Evolutionary conservation across 2,888 invertebrate species (phyloP), one percentile per base, ranked within the genome.

Genomic region (Drosophila prostipennis): DNA sequence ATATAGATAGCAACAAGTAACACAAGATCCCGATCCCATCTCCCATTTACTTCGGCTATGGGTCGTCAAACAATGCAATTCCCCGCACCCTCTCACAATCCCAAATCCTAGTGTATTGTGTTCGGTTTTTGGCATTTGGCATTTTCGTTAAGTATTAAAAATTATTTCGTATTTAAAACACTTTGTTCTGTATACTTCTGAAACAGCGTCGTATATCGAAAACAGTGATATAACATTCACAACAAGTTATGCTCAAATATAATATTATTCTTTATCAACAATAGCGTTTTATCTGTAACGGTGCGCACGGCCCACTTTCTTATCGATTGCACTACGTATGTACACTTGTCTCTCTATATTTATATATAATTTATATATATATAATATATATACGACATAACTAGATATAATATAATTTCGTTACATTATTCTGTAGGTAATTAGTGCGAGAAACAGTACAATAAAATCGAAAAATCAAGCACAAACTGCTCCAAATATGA

Each of bases 1-100:
- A 80, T 82, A 78, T 74, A 87, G 79, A 79, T 83, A 84, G 85
- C 85, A 87, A 87, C 87, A 87, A 83, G 74, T 81, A 85, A 84
- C 85, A 81, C 75, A 79, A 79, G 75, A 68, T 64, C 55, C 56
- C 45, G 75, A 68, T 64, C 55, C 56, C 45, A 54, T 26, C n/a
- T 73, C 26, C 26, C 26, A 26, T 26, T 26, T 26, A 26, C 11
- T 26, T 70, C 78, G 54, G 71, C 51, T 67, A 71, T 19, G 42
- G 77, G 72, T 75, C 60, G 72, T 75, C 60, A 43, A 57, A 61
- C 68, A 77, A 74, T 74, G 61, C 74, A 54, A 51, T 58, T 32
- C 59, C 59, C 53, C 19, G 19, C 3, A 19, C 19, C 19, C 19
- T 19, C 19, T 52, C 29, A 61, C 45, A 43, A 32, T 58, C 48